These are phyloP conservation scores for Myopa tessellatipennis DNA, from an alignment of 2,888 invertebrate genomes.

Conservation along the genomic window DNA sequence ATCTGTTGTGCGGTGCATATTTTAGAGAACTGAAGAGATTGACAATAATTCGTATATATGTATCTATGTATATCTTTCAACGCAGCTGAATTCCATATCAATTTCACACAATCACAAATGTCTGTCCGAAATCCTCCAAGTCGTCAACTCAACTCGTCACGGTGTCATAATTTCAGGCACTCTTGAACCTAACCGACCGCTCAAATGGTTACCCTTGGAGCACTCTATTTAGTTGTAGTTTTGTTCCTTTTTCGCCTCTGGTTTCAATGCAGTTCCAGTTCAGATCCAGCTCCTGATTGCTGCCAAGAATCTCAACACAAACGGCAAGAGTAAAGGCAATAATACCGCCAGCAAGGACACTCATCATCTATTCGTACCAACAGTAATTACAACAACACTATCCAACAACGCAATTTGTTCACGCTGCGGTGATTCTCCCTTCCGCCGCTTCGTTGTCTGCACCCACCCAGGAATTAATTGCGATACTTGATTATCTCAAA, in stretches of 20 bases:
- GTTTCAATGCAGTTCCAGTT: background rate
- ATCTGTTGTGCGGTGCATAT: background rate
- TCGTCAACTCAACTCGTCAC: background rate
- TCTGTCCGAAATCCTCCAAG: background rate
- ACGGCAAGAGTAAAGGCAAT: background rate
- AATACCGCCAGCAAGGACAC: background rate
- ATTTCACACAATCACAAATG: background rate
- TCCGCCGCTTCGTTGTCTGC: constrained; percentile 47
- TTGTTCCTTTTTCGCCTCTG: background rate
- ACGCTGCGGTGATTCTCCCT: constrained; percentile 46
- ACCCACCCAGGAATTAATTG: constrained; percentile 53
- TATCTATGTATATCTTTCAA: background rate
- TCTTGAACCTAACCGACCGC: background rate
- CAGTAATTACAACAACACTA: background rate
- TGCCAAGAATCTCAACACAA: background rate
- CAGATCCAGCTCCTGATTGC: too few relatives aligned
- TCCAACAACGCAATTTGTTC: constrained; percentile 35
- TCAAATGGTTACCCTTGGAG: background rate
- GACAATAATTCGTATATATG: background rate
- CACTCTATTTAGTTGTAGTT: background rate
- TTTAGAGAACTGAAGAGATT: background rate
- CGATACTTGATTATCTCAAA: constrained; percentile 55
- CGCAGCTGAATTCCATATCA: background rate
- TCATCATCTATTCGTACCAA: background rate
- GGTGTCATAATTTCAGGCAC: background rate